Percentiles rank a stretch among this genome's conserved stretches.
phyloP scores from a whole-genome alignment of 2,797 vertebrate genomes.

The Neostethus bicornis region DNA sequence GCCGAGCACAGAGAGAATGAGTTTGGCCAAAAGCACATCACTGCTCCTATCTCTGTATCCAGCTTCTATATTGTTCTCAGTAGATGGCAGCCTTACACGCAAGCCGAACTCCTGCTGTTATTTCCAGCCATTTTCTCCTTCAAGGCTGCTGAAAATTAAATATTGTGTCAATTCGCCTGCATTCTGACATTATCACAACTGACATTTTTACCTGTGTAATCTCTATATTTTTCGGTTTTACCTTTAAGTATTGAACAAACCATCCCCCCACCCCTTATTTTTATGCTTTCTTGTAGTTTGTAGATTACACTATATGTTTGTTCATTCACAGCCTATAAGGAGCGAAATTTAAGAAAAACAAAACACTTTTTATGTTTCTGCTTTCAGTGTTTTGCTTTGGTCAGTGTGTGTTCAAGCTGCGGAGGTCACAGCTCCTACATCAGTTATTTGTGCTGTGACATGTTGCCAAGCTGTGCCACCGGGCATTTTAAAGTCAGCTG shows the following conservation, averaged over 20 bases:
- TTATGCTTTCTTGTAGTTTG: constrained; percentile 1
- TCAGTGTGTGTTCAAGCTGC: constrained; percentile 1
- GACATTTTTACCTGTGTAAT: not conserved
- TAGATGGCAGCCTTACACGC: constrained; percentile 66
- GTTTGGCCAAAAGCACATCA: constrained; percentile 18
- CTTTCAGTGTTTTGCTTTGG: not conserved
- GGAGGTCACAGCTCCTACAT: constrained; percentile 4
- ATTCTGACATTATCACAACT: not conserved
- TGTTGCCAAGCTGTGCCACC: not conserved
- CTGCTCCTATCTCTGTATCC: constrained; percentile 27
- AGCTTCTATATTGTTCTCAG: constrained; percentile 47
- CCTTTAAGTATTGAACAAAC: constrained; percentile 3
- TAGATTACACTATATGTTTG: constrained; percentile 1
- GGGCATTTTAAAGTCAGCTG: constrained; percentile 5
- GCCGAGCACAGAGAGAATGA: constrained; percentile 21
- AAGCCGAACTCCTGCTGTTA: constrained; percentile 6
- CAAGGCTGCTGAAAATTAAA: constrained; percentile 3
- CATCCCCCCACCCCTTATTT: not conserved
- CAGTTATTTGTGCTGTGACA: not conserved
- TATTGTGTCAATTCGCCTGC: not conserved
- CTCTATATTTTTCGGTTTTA: not conserved
- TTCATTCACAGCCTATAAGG: constrained; percentile 8
- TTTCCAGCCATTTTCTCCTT: constrained; percentile 9
- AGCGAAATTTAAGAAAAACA: constrained; percentile 2
- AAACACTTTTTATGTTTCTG: not conserved